These are phyloP conservation scores for Sarotherodon lohbergeri DNA, from an alignment of 2,113 vertebrate species.

Conservation along the genomic window DNA sequence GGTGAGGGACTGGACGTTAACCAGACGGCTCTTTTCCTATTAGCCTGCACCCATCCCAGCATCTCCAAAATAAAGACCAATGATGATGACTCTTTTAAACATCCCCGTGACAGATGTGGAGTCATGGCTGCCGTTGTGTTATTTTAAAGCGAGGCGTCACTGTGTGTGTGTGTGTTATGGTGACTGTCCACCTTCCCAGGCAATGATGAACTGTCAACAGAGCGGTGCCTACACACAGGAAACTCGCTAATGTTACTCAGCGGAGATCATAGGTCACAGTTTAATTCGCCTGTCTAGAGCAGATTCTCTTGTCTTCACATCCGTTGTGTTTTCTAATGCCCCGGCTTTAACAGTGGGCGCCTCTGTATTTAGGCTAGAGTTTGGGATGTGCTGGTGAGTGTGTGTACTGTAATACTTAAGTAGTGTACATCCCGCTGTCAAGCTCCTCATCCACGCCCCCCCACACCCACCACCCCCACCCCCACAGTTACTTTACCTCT, in stretches of 20 bases:
- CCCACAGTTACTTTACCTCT: constrained; percentile 16
- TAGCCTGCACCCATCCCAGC: constrained; percentile 35
- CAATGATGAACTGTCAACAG: constrained; percentile 81
- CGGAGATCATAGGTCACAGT: constrained; percentile 81
- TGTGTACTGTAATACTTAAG: constrained; percentile 66
- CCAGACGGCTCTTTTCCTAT: constrained; percentile 78
- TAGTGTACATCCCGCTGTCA: constrained; percentile 55
- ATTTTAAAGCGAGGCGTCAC: constrained; percentile 57
- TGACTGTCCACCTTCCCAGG: constrained; percentile 76
- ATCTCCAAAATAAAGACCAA: constrained; percentile 82
- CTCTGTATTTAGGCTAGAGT: constrained; percentile 69
- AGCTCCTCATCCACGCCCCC: background rate
- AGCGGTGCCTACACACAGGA: constrained; percentile 83
- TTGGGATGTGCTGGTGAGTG: constrained; percentile 22
- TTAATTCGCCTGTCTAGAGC: constrained; percentile 78
- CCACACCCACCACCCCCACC: background rate
- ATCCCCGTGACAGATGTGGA: constrained; percentile 84
- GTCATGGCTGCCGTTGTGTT: constrained; percentile 66
- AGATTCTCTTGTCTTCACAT: constrained; percentile 70
- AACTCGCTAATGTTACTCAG: constrained; percentile 79
- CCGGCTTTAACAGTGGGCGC: constrained; percentile 57
- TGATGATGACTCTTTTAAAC: constrained; percentile 90
- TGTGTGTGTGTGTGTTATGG: constrained; percentile 76
- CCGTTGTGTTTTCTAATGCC: constrained; percentile 56
- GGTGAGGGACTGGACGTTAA: constrained; percentile 79